Evolutionary conservation across 2,113 vertebrate genomes (phyloP).

Genomic region (Arenaria interpres): DNA sequence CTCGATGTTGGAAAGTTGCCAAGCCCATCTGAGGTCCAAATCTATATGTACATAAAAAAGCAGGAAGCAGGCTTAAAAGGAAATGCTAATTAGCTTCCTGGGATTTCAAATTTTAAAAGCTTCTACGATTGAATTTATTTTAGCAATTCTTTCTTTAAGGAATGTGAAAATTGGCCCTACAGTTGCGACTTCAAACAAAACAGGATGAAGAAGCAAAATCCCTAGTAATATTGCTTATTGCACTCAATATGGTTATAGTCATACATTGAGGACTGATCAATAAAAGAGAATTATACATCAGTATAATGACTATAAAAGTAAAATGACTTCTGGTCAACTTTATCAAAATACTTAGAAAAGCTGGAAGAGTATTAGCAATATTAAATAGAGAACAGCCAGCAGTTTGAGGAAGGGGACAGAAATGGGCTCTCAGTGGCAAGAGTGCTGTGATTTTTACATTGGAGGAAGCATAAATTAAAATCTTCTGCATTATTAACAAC

Average conservation of each 20-base stretch:
- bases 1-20: constrained; percentile 60
- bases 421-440: neutral
- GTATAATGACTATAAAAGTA: constrained; percentile 6
- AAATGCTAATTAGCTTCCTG: constrained; percentile 75
- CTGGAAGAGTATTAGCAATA: neutral
- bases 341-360: constrained; percentile 1
- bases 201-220: constrained; percentile 45
- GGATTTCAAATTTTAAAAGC: constrained; percentile 79
- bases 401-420: neutral
- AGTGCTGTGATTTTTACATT: constrained; percentile 7
- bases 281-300: constrained; percentile 47
- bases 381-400: neutral
- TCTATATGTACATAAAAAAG: constrained; percentile 67
- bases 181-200: constrained; percentile 67
- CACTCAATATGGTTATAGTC: constrained; percentile 8
- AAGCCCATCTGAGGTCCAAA: constrained; percentile 67
- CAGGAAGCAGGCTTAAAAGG: constrained; percentile 79
- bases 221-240: constrained; percentile 24
- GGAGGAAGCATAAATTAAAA: constrained; percentile 55
- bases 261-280: neutral
- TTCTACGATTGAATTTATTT: constrained; percentile 73
- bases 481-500: constrained; percentile 56
- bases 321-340: constrained; percentile 54
- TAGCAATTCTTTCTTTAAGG: constrained; percentile 67
- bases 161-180: constrained; percentile 67